phyloP scores from a whole-genome alignment of 2,113 vertebrate species.

The Hippocampus mohnikei region DNA sequence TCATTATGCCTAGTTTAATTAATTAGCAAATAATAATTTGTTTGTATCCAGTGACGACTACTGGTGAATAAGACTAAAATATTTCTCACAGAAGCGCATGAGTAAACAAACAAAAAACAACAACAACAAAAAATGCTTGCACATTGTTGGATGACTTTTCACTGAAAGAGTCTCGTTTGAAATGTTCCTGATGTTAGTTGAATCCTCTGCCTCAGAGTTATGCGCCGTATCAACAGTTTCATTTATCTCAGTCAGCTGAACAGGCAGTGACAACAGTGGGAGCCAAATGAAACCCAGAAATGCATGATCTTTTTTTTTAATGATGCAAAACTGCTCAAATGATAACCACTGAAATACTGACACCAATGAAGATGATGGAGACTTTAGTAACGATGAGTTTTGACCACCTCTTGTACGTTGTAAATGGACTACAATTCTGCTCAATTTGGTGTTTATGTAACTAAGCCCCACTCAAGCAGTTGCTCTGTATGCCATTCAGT shows the following conservation, averaged over 20 bases:
- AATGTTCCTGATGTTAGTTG: neutral
- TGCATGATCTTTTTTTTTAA: neutral
- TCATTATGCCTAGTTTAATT: neutral
- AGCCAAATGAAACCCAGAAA: neutral
- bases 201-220: slow-evolving; percentile 12
- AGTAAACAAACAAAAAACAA: neutral
- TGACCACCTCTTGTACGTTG: neutral
- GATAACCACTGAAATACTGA: neutral
- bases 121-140: neutral
- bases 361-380: neutral
- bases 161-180: slow-evolving; percentile 30
- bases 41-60: neutral
- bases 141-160: neutral
- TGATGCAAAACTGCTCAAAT: neutral
- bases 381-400: neutral
- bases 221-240: slow-evolving; percentile 14
- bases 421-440: slow-evolving; percentile 2
- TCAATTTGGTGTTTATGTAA: slow-evolving; percentile 3
- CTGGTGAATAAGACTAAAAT: neutral
- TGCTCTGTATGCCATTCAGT: slow-evolving; percentile 19
- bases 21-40: neutral
- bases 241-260: slow-evolving; percentile 11
- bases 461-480: slow-evolving; percentile 2
- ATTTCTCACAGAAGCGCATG: neutral
- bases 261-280: neutral